A percentile compares a stretch with the other conserved stretches of the same genome.
Evolutionary conservation across 2,888 invertebrate species (phyloP).

Genomic region (Glyphotaelius pellucidus): DNA sequence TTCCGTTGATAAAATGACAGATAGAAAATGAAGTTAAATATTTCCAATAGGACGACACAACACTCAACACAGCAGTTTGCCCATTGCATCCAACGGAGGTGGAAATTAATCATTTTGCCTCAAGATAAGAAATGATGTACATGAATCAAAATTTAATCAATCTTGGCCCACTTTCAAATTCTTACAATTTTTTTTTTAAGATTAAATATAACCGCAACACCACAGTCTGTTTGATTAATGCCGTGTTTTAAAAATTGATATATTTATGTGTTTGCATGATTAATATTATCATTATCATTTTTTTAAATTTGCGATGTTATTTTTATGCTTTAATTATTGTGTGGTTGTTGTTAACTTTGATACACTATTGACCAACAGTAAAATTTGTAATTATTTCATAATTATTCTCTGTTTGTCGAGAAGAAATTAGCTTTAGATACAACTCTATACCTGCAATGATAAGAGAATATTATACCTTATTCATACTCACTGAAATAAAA

Average conservation of each 20-base stretch:
- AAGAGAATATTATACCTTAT: background rate
- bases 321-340: background rate
- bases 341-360: background rate
- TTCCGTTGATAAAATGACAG: no score
- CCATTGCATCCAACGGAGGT: background rate
- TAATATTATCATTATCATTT: background rate
- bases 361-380: background rate
- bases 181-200: background rate
- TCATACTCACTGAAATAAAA: background rate
- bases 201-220: background rate
- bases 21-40: no score
- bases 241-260: no score
- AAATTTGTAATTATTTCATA: background rate
- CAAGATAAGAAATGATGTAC: background rate
- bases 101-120: background rate
- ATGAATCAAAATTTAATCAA: background rate
- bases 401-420: background rate
- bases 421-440: background rate
- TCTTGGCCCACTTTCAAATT: background rate
- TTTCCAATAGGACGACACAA: no score
- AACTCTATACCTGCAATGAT: background rate
- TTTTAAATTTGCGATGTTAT: background rate
- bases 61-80: no score
- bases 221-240: background rate
- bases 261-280: background rate